Evolutionary conservation across 30 jellyfish, hydroid and myxozoan species (phyloP).

Genomic region (Mastigias papua): DNA sequence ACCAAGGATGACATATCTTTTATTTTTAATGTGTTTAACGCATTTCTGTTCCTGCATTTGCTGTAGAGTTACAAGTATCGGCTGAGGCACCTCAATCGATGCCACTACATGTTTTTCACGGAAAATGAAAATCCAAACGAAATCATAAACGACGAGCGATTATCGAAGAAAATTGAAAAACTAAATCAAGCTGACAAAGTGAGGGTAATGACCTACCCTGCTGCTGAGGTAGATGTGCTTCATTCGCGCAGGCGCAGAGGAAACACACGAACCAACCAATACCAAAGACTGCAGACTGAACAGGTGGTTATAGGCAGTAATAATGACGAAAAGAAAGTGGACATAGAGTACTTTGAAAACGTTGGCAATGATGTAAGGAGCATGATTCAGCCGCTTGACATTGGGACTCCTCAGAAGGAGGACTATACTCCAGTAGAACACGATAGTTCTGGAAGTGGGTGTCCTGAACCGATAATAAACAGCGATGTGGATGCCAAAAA

Average conservation of each 20-base stretch:
- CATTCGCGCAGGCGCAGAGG: slow-evolving; percentile 50
- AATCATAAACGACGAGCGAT: not conserved
- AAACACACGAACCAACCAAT: not conserved
- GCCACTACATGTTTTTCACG: slow-evolving; percentile 31
- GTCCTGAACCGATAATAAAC: not conserved
- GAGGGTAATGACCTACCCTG: slow-evolving; percentile 18
- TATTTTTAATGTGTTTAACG: not conserved
- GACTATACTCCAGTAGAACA: not conserved
- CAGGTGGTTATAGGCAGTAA: not conserved
- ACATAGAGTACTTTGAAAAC: slow-evolving; percentile 12
- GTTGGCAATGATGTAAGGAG: slow-evolving; percentile 10
- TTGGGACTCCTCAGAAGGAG: not conserved
- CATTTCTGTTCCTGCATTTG: not conserved
- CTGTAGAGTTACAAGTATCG: slow-evolving; percentile 51
- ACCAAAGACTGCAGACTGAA: not conserved
- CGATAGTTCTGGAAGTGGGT: not conserved
- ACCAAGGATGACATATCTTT: not conserved
- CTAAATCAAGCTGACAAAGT: not conserved
- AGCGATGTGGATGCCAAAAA: not conserved
- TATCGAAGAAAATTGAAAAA: not conserved
- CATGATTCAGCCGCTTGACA: slow-evolving; percentile 14
- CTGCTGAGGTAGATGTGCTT: slow-evolving; percentile 33
- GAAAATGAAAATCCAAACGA: slow-evolving; percentile 23
- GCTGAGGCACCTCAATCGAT: slow-evolving; percentile 22
- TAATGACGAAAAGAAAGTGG: not conserved